Evolutionary conservation across 37 sponge, comb jelly and placozoan species (phyloP), one percentile per base, ranked within the genome.

Genomic region (Eunapius fragilis): DNA sequence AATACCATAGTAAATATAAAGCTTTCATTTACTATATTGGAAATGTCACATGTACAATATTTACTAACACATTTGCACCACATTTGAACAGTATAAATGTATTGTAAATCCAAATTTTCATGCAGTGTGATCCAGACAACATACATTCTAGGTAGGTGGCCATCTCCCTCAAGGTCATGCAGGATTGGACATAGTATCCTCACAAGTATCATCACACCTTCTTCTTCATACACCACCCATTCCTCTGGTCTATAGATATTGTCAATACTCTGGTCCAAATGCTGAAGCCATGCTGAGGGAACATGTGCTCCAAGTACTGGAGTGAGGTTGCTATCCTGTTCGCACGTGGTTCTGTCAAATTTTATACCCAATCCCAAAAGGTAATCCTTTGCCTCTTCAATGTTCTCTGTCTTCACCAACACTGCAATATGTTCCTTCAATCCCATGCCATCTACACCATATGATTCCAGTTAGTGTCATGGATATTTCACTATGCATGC

Each of bases 181-280:
- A 58, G 58, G 14, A 58, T 58, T 58, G 58, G 58, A 58, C 58
- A 58, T 12, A 58, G 58, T 58, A 58, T 58, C 1, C 58, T 4
- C 22, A 19, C 58, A 58, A 58, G 14, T 58, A 58, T 58, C 22
- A 17, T 58, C 58, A 58, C 17, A 58, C 22, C 58, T 11, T 58
- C 58, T 17, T 58, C 58, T 17, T 58, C 58, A 86, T 93, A 93
- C 2, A 83, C 93, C 6, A 93, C 87, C 38, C 69, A 81, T 33
- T 93, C 93, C 28, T 78, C 71, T 36, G 89, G 73, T 27, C 86
- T 37, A 47, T 85, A 93, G 22, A 86, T 72, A 34, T 89, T 80
- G 34, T 73, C 37, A 32, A 79, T 27, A 68, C 77, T 72, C 19
- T 87, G 87, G 33, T 89, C 90, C 19, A 91, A 75, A 22, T 71